Evolutionary conservation across 2,888 invertebrate genomes (phyloP).

Genomic region (Leucophora obtusa): DNA sequence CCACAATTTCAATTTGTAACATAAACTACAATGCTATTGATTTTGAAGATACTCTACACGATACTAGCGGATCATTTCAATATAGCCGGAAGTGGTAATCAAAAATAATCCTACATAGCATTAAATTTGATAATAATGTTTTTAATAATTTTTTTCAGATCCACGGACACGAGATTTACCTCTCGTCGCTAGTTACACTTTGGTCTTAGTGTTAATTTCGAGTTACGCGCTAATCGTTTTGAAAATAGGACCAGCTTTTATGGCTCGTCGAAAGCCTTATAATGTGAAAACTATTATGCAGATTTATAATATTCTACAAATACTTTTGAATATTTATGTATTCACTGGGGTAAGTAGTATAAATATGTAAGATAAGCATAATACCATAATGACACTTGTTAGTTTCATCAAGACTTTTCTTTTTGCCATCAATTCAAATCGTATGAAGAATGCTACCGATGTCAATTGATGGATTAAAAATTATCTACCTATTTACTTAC

Average conservation of each 20-base stretch:
- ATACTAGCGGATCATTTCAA: background rate
- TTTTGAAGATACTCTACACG: background rate
- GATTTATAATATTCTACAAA: slow-evolving; percentile 83
- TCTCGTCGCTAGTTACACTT: background rate
- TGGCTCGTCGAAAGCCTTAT: slow-evolving; percentile 83
- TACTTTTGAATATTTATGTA: slow-evolving; percentile 63
- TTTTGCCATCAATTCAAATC: too few species aligned
- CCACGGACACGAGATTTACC: slow-evolving; percentile 6
- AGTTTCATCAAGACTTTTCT: too few species aligned
- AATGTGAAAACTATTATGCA: slow-evolving; percentile 83
- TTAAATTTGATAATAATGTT: too few species aligned
- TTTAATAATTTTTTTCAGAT: slow-evolving; percentile 11
- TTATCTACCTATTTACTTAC: too few species aligned
- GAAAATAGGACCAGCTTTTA: slow-evolving; percentile 83
- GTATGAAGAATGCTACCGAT: too few species aligned
- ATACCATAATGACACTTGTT: too few species aligned
- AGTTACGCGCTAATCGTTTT: slow-evolving; percentile 85
- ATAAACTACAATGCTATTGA: background rate
- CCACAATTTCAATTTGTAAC: too few species aligned
- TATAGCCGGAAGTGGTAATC: slow-evolving; percentile 8
- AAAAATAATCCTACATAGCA: too few species aligned
- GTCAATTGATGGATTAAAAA: too few species aligned
- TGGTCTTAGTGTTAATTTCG: slow-evolving; percentile 76
- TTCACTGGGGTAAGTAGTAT: slow-evolving; percentile 60
- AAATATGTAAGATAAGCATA: too few species aligned